These are phyloP conservation scores for Eupithecia inturbata DNA, from an alignment of 2,888 invertebrate genomes.

Conservation along the genomic window DNA sequence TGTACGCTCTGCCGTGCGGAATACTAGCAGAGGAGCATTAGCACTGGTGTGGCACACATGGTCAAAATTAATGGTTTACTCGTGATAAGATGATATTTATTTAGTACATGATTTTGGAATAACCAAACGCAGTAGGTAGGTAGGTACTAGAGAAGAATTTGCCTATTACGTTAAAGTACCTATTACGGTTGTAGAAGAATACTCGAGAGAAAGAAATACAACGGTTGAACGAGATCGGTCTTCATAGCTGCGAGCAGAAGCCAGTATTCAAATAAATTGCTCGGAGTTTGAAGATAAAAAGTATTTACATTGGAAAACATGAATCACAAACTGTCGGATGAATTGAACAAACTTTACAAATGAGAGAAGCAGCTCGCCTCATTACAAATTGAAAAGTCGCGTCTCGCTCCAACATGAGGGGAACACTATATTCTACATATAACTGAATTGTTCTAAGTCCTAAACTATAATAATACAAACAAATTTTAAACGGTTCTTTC, in stretches of 20 bases:
- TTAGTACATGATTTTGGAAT: no score
- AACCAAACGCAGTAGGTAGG: no score
- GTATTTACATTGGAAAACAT: not conserved
- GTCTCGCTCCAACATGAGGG: not conserved
- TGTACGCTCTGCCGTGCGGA: not conserved
- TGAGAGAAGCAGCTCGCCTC: not conserved
- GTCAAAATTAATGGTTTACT: not conserved
- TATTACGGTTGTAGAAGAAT: not conserved
- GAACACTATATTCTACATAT: not conserved
- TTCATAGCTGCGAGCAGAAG: not conserved
- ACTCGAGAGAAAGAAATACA: not conserved
- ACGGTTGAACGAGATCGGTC: not conserved
- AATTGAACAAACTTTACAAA: conserved; percentile 1
- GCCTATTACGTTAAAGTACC: no score
- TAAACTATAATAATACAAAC: not conserved
- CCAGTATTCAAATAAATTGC: not conserved
- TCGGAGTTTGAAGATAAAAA: not conserved
- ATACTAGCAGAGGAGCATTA: not conserved
- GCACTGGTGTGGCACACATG: not conserved
- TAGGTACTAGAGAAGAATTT: no score
- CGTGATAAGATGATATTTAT: not conserved
- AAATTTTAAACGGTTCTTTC: not conserved
- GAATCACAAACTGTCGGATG: conserved; percentile 3
- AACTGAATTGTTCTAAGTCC: not conserved
- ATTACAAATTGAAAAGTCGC: not conserved